phyloP scores from a whole-genome alignment of 2,797 vertebrate species.

The Cossypha dichroa region DNA sequence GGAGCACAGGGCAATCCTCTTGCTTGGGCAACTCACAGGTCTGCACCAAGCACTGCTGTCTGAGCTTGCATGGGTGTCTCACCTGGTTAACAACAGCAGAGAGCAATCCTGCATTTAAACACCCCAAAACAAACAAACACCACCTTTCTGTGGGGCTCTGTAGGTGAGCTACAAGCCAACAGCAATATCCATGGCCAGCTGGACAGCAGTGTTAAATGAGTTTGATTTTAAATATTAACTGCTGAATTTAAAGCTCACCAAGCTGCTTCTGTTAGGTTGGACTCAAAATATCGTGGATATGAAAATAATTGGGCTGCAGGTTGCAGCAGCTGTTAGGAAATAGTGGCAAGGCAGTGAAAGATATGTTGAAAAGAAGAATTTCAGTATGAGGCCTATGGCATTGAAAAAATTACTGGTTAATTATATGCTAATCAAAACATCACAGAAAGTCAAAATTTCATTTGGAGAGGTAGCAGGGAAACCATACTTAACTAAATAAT shows the following conservation, averaged over 20 bases:
- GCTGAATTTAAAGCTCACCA: background rate
- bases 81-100: background rate
- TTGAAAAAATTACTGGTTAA: background rate
- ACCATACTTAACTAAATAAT: background rate
- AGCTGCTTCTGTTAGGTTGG: background rate
- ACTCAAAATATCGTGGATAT: background rate
- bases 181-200: background rate
- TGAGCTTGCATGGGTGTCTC: conserved; percentile 24
- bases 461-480: background rate
- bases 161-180: background rate
- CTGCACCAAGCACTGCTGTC: background rate
- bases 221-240: background rate
- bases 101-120: background rate
- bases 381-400: background rate
- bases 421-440: background rate
- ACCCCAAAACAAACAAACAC: conserved; percentile 6
- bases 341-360: background rate
- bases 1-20: background rate
- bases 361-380: background rate
- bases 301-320: background rate
- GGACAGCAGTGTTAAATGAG: background rate
- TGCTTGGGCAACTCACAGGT: background rate
- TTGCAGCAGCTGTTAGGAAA: conserved; percentile 14
- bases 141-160: background rate
- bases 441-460: background rate